A percentile compares a stretch with the other conserved stretches of the same genome.
Evolutionary conservation across 2,888 invertebrate genomes (phyloP).

Genomic region (Andrena hattorfiana): DNA sequence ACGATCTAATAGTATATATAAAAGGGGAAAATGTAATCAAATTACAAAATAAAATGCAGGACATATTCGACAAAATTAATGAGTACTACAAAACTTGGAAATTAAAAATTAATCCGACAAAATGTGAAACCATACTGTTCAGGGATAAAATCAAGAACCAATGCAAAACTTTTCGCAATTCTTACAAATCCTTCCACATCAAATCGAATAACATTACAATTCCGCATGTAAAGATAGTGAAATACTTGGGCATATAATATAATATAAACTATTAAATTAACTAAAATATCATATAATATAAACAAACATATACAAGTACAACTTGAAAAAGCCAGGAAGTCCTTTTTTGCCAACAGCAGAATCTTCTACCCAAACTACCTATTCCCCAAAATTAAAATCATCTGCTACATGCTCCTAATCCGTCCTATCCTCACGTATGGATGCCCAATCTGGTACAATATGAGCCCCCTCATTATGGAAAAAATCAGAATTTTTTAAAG

Average conservation of each 20-base stretch:
- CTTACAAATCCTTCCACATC: neutral
- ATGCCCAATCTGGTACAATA: neutral
- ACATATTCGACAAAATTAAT: neutral
- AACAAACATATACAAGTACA: neutral
- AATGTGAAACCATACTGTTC: neutral
- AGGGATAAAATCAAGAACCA: neutral
- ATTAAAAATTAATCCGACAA: neutral
- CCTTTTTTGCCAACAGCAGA: neutral
- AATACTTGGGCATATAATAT: slow-evolving; percentile 1
- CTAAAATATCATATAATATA: too few species aligned
- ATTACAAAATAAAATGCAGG: neutral
- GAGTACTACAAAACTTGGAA: neutral
- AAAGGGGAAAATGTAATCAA: too few species aligned
- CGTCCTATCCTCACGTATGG: neutral
- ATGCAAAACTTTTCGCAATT: neutral
- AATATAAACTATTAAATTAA: too few species aligned
- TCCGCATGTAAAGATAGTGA: neutral
- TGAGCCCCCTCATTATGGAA: neutral
- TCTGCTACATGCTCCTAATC: neutral
- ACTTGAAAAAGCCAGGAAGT: neutral
- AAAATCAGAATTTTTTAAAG: neutral
- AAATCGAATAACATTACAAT: neutral
- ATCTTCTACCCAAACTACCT: neutral
- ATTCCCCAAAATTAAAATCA: neutral
- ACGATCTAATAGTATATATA: too few species aligned